Evolutionary conservation across 2,888 invertebrate genomes (phyloP), one percentile per base, ranked within the genome.

Genomic region (Pristionchus fissidentatus): DNA sequence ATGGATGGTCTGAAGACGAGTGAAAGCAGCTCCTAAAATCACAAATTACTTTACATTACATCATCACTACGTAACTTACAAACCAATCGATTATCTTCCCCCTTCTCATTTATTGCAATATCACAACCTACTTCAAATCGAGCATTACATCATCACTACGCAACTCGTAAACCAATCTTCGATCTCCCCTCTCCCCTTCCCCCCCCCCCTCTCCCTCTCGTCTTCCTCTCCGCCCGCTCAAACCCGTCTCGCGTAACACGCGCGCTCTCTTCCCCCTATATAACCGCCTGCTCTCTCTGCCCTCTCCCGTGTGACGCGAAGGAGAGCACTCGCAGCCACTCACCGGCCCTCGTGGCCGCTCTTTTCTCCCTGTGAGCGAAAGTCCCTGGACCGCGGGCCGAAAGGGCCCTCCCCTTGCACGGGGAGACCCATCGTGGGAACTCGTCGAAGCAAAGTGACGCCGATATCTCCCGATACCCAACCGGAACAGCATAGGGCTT

Each of bases 1-100:
- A 19, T 97, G 94, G 85, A 98, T 93, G 0, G 99, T 99, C 94
- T 99, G 99, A 92, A 98, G 96, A 83, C 99, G 94, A 1, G 99
- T 99, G 93, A 99, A 99, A 26, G 99, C 96, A 77, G 99, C 98
- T 85, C 91, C 90, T 90, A 60, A 49, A 88, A 83, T n/a, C 32
- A 55, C 26, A 7, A 49, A 89, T 15, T 60, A 26, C n/a, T 15
- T 8, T 26, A 15, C 8, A 8, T 60, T 60, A 15, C 8, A 60
- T 60, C 8, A n/a, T 15, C 7, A 60, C 8, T n/a, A 60, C 8
- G 49, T 15, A 49, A 49, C 13, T n/a, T n/a, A n/a, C n/a, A n/a
- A n/a, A n/a, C n/a, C n/a, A n/a, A n/a, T n/a, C 19, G 49, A 19
- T 49, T 49, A 15, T 49, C 13, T 49, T 49, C 79, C 38, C 57